Base-by-base conservation (phyloP, 2,797 vertebrate genomes). In the Acanthurus leucopareius region DNA sequence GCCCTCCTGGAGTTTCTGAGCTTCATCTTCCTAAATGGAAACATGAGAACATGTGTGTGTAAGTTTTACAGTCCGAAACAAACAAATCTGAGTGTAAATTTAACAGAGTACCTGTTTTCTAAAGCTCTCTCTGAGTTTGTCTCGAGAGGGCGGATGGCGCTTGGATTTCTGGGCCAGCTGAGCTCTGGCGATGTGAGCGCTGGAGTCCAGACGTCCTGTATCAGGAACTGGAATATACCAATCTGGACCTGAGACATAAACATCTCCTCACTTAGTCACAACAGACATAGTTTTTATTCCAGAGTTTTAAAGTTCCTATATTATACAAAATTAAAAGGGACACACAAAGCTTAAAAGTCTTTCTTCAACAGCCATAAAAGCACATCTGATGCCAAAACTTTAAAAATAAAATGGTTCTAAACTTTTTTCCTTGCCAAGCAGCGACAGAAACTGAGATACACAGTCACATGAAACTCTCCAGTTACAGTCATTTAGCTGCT, bases 81-180 rank as follows among this genome's bases (percentile, higher is more conserved):
- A 32, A 32, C 28, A 32, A 5, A 32, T 32, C 28, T 32, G 28
- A 32, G 28, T 32, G 28, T 32, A 32, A 32, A 32, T 32, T 10
- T 16, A 0, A 3, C 15, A 3, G 19, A 62, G 53, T 52, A 95
- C 97, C 95, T 92, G 92, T 38, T 86, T 85, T 79, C 90, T 93
- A 22, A 95, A 94, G 73, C 95, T 96, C 89, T 96, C 96, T 81
- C 97, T 85, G 79, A 97, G 96, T 87, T 97, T 97, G 86, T 96
- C 96, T 71, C 97, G 93, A 62, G 97, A 97, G 17, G 97, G 97
- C 0, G 96, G 96, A 60, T 98, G 96, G 17, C 97, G 96, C 85
- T 96, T 97, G 19, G 97, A 95, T 89, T 97, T 97, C 91, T 97
- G 96, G 75, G 97, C 96, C 80, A 98, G 95, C 84, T 96, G 97